Conservation (phyloP, 1,140 invertebrate genomes). For the Drosophila yakuba region DNA sequence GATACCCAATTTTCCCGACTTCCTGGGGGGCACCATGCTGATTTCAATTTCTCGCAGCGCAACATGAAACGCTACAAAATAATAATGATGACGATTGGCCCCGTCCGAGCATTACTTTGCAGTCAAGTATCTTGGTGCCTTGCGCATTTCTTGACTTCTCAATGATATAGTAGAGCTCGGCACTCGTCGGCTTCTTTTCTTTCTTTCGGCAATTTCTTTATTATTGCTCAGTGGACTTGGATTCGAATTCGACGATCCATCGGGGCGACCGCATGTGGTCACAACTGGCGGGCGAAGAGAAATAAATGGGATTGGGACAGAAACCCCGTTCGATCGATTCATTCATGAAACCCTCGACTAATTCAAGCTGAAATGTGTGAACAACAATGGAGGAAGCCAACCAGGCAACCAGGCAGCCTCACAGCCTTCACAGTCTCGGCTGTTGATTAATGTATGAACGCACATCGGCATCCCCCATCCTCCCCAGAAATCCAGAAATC, state of each 20-base stretch:
- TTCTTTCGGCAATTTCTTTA: constrained; percentile 63
- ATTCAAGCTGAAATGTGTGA: constrained; percentile 80
- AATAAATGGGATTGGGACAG: constrained; percentile 39
- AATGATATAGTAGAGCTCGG: constrained; percentile 65
- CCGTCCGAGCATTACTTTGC: constrained; percentile 32
- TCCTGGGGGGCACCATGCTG: constrained; percentile 58
- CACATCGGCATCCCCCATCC: constrained; percentile 2
- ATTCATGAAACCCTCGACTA: constrained; percentile 75
- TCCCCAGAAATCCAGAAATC: constrained; percentile 48
- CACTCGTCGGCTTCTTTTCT: constrained; percentile 63
- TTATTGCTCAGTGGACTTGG: constrained; percentile 51
- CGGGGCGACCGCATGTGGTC: constrained; percentile 67
- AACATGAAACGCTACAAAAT: constrained; percentile 80
- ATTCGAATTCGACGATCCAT: constrained; percentile 22
- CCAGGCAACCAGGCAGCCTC: constrained; percentile 12
- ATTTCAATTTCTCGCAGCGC: constrained; percentile 77
- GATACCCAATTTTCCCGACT: neutral
- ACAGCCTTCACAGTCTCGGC: constrained; percentile 32
- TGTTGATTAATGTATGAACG: constrained; percentile 80
- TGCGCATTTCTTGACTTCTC: constrained; percentile 77
- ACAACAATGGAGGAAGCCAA: constrained; percentile 56
- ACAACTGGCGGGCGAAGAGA: constrained; percentile 24
- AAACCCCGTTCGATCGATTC: constrained; percentile 39
- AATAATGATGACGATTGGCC: constrained; percentile 73
- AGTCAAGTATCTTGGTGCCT: constrained; percentile 31